phyloP scores from a whole-genome alignment of 2,888 invertebrate species.

The Calliphora vomitoria region DNA sequence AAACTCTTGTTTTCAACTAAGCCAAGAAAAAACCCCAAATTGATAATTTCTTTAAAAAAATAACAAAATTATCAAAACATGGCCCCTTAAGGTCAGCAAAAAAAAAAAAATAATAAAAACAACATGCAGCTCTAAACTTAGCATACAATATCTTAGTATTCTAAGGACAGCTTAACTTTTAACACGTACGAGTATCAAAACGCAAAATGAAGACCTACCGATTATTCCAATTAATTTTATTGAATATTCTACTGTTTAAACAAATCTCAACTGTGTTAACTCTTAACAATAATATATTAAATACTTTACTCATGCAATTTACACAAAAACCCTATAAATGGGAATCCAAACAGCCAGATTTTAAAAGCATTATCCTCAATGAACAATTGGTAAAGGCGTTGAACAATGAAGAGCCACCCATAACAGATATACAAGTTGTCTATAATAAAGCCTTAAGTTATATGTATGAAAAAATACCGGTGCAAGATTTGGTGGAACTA shows the following conservation, averaged over 20 bases:
- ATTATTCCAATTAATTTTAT: constrained; percentile 22
- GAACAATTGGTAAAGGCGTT: constrained; percentile 33
- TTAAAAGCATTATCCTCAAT: constrained; percentile 26
- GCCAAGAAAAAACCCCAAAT: neutral
- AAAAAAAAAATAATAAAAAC: neutral
- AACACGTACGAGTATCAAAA: neutral
- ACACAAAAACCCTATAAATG: neutral
- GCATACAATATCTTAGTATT: too few species aligned
- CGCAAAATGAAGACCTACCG: neutral
- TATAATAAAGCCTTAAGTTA: constrained; percentile 33
- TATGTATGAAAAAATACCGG: constrained; percentile 30
- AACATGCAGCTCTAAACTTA: neutral
- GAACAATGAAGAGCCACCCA: constrained; percentile 4
- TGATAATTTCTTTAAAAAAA: neutral
- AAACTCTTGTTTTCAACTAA: too few species aligned
- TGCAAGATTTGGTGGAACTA: constrained; percentile 18
- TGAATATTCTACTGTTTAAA: constrained; percentile 15
- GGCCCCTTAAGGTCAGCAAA: neutral
- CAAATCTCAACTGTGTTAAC: constrained; percentile 23
- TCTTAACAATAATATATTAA: neutral
- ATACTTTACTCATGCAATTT: constrained; percentile 25
- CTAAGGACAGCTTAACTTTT: too few species aligned
- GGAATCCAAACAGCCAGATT: constrained; percentile 20
- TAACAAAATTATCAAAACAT: too few species aligned
- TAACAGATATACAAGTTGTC: constrained; percentile 15